These are phyloP conservation scores for Erethizon dorsatum DNA, from an alignment of 2,797 vertebrate species.

Conservation along the genomic window DNA sequence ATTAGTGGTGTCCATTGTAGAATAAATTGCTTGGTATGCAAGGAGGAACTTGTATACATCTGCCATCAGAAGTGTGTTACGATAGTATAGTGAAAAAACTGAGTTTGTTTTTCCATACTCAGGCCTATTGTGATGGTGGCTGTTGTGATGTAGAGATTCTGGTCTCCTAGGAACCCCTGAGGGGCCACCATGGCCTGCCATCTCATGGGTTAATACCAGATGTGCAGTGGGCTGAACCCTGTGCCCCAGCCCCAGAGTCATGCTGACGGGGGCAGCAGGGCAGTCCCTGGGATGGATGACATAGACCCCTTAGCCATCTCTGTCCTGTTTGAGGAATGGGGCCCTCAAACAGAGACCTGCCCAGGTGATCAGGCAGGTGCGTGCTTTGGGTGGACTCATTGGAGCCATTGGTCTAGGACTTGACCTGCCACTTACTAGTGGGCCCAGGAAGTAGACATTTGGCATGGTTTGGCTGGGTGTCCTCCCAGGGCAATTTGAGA, in stretches of 20 bases:
- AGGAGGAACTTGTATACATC: neutral
- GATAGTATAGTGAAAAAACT: neutral
- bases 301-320: slow-evolving; percentile 68
- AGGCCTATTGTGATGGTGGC: slow-evolving; percentile 77
- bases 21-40: neutral
- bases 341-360: slow-evolving; percentile 49
- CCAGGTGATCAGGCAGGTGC: slow-evolving; percentile 71
- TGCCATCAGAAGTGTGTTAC: neutral
- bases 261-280: slow-evolving; percentile 35
- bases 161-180: slow-evolving; percentile 74
- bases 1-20: too few relatives aligned
- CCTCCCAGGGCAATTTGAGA: neutral
- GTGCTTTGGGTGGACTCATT: neutral
- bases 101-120: neutral
- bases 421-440: neutral
- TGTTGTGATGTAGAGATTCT: slow-evolving; percentile 66
- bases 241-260: slow-evolving; percentile 56
- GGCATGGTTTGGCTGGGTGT: neutral
- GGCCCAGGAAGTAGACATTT: neutral
- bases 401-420: neutral
- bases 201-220: slow-evolving; percentile 55
- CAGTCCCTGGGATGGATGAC: slow-evolving; percentile 69
- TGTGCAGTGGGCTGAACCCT: slow-evolving; percentile 26
- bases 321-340: slow-evolving; percentile 70
- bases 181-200: neutral